Conservation (phyloP, 2,888 invertebrate genomes). For the Synergus laeviventris region DNA sequence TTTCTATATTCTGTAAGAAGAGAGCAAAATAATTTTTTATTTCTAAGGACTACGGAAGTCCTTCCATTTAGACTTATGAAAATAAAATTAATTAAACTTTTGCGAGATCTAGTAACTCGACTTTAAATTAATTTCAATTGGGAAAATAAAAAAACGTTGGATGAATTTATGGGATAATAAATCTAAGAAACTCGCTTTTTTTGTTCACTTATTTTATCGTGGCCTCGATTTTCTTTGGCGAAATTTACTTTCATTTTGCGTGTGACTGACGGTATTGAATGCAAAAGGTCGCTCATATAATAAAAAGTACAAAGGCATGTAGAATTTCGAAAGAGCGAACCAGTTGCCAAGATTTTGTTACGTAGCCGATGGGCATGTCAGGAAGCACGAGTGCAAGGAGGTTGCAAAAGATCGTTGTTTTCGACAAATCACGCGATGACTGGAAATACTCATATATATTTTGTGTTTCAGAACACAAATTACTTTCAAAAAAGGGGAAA, state of each 20-base stretch:
- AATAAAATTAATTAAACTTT: background rate
- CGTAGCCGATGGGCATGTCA: background rate
- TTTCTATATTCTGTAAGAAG: conserved; percentile 79
- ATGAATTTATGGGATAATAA: background rate
- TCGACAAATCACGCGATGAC: background rate
- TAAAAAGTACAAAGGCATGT: background rate
- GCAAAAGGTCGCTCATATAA: background rate
- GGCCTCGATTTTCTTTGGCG: background rate
- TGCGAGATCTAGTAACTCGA: too few species aligned
- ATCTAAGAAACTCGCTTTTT: background rate
- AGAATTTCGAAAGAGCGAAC: conserved; percentile 23
- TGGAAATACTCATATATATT: background rate
- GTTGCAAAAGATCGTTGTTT: background rate
- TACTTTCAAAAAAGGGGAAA: too few species aligned
- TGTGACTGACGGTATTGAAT: background rate
- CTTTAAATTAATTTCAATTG: background rate
- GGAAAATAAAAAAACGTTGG: background rate
- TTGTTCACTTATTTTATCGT: background rate
- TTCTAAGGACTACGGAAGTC: background rate
- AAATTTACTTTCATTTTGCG: background rate
- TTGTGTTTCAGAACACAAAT: too few species aligned
- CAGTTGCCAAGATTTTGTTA: conserved; percentile 27
- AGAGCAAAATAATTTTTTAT: conserved; percentile 54
- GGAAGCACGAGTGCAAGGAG: background rate
- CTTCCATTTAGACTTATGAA: background rate